Evolutionary conservation across 2,797 vertebrate species (phyloP).

Genomic region (Eidolon dupreanum): DNA sequence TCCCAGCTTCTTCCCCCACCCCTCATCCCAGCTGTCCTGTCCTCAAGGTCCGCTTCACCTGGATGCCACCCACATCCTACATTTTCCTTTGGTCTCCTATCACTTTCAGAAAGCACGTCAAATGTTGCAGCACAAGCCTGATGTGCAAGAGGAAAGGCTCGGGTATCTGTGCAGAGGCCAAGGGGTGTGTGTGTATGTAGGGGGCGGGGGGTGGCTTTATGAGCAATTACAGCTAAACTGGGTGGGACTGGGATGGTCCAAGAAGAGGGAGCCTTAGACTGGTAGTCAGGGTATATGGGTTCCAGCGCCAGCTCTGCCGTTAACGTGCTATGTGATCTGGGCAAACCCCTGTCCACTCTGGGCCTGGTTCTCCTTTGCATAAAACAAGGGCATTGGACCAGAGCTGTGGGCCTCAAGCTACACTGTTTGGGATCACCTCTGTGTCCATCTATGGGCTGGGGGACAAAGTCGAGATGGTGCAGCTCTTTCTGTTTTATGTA

Average conservation of each 20-base stretch:
- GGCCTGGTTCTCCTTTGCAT: background rate
- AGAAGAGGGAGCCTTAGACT: background rate
- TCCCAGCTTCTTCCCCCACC: background rate
- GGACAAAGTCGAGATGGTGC: background rate
- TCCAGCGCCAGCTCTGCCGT: background rate
- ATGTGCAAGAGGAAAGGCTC: background rate
- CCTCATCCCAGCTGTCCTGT: background rate
- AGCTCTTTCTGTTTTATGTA: background rate
- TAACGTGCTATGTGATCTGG: background rate
- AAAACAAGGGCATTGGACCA: background rate
- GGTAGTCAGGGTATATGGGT: background rate
- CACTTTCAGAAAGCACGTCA: background rate
- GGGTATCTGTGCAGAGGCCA: background rate
- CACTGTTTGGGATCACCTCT: background rate
- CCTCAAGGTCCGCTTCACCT: background rate
- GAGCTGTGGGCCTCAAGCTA: background rate
- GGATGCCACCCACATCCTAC: background rate
- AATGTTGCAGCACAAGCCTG: background rate
- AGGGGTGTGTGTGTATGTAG: too few relatives aligned
- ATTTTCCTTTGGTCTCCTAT: background rate
- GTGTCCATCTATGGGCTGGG: accelerated
- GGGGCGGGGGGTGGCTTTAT: too few relatives aligned
- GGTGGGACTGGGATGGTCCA: too few relatives aligned
- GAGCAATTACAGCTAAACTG: background rate
- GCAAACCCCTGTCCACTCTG: too few relatives aligned